Evolutionary conservation across 2,113 vertebrate genomes (phyloP).

Genomic region (Charina bottae): DNA sequence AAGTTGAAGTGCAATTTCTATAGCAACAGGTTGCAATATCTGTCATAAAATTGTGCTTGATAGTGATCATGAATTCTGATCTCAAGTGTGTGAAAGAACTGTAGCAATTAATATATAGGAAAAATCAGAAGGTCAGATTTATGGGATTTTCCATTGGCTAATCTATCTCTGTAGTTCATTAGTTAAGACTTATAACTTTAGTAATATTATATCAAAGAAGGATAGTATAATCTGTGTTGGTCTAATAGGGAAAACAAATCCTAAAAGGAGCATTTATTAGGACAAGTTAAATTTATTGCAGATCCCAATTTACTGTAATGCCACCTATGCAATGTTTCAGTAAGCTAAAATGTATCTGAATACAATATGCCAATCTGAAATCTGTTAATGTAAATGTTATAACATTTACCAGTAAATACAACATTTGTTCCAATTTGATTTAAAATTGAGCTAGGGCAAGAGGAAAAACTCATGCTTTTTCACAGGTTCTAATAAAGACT

Average conservation of each 20-base stretch:
- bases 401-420: neutral
- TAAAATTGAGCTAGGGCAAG: neutral
- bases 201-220: neutral
- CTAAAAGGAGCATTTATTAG: neutral
- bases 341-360: neutral
- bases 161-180: neutral
- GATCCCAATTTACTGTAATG: neutral
- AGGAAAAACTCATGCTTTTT: neutral
- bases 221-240: neutral
- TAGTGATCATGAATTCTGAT: neutral
- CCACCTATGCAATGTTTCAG: neutral
- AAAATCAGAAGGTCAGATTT: neutral
- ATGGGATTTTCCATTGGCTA: neutral
- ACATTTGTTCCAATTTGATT: neutral
- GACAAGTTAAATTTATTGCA: neutral
- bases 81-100: neutral
- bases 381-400: neutral
- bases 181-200: neutral
- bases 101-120: neutral
- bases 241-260: neutral
- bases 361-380: neutral
- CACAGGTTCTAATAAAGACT: neutral
- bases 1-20: neutral
- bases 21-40: neutral
- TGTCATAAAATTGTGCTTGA: neutral